phyloP scores from a whole-genome alignment of 2,888 invertebrate genomes.

The Baccha elongata region DNA sequence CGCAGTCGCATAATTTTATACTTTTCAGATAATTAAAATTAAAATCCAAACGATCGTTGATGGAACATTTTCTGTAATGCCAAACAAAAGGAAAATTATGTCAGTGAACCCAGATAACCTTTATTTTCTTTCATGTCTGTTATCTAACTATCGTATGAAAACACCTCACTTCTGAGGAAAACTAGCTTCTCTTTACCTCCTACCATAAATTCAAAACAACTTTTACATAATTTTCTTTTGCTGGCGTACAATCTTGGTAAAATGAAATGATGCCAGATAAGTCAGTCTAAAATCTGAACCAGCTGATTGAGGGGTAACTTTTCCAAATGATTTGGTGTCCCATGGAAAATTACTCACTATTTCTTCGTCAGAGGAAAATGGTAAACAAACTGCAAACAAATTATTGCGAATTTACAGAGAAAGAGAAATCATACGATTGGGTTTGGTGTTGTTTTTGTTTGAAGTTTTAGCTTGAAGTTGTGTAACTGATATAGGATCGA shows the following conservation, averaged over 20 bases:
- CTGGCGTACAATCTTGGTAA: slow-evolving; percentile 5
- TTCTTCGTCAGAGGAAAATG: slow-evolving; percentile 26
- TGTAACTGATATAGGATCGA: slow-evolving; percentile 42
- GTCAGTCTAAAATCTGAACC: slow-evolving; percentile 20
- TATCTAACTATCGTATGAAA: slow-evolving; percentile 45
- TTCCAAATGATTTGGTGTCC: slow-evolving; percentile 17
- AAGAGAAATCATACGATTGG: slow-evolving; percentile 47
- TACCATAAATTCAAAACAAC: slow-evolving; percentile 1
- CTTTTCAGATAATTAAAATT: too few relatives aligned
- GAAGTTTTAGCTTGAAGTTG: slow-evolving; percentile 29
- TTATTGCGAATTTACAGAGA: slow-evolving; percentile 36
- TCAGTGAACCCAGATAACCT: slow-evolving; percentile 61
- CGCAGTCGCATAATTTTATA: too few relatives aligned
- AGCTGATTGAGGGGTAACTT: slow-evolving; percentile 20
- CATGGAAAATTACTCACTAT: slow-evolving; percentile 50
- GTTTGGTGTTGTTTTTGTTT: background rate
- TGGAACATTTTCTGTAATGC: slow-evolving; percentile 21
- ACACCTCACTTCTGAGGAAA: slow-evolving; percentile 37
- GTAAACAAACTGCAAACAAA: slow-evolving; percentile 29
- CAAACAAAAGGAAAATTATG: slow-evolving; percentile 45
- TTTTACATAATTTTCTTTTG: slow-evolving; percentile 49
- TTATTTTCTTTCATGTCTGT: slow-evolving; percentile 30
- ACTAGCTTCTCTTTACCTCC: slow-evolving; percentile 38
- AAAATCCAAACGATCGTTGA: too few relatives aligned
- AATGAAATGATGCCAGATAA: slow-evolving; percentile 30